A percentile compares a stretch with the other conserved stretches of the same genome.
Conservation (phyloP, 2,888 invertebrate genomes). For the Scaptomyza parva region DNA sequence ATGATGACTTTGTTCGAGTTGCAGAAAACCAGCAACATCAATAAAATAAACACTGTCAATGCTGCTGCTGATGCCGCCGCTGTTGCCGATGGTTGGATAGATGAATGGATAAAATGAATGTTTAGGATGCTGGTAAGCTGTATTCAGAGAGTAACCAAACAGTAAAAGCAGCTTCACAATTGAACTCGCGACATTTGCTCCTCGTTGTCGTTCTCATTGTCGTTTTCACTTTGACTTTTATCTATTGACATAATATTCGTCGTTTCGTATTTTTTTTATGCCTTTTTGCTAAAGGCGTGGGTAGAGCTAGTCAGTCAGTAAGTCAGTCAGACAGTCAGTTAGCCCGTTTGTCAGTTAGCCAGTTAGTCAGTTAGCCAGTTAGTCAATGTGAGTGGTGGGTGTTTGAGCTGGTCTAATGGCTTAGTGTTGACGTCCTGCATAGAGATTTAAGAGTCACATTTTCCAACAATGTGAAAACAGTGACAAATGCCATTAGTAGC, state of each 20-base stretch:
- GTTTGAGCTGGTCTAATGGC: conserved; percentile 57
- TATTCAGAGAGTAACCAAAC: too few species aligned
- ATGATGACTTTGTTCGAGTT: conserved; percentile 62
- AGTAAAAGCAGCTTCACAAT: conserved; percentile 54
- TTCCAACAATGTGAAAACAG: conserved; percentile 40
- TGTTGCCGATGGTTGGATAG: conserved; percentile 9
- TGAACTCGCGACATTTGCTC: conserved; percentile 73
- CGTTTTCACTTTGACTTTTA: conserved; percentile 70
- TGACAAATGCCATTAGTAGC: conserved; percentile 49
- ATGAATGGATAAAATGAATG: conserved; percentile 44
- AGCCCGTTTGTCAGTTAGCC: conserved; percentile 40
- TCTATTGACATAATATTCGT: conserved; percentile 78
- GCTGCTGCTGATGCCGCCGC: conserved; percentile 23
- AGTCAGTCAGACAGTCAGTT: conserved; percentile 17
- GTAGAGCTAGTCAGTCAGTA: too few species aligned
- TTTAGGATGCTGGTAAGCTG: conserved; percentile 36
- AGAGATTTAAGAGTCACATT: conserved; percentile 65
- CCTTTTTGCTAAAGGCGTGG: conserved; percentile 37
- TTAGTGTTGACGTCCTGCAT: conserved; percentile 69
- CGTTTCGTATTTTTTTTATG: conserved; percentile 48
- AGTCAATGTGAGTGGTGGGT: conserved; percentile 29
- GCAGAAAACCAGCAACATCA: conserved; percentile 61
- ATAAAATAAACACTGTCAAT: conserved; percentile 77
- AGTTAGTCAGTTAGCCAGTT: conserved; percentile 40
- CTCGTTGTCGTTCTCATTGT: conserved; percentile 43